Percentiles rank a stretch among this genome's conserved stretches.
Evolutionary conservation across 2,888 invertebrate genomes (phyloP).

Genomic region (Clanis bilineata): DNA sequence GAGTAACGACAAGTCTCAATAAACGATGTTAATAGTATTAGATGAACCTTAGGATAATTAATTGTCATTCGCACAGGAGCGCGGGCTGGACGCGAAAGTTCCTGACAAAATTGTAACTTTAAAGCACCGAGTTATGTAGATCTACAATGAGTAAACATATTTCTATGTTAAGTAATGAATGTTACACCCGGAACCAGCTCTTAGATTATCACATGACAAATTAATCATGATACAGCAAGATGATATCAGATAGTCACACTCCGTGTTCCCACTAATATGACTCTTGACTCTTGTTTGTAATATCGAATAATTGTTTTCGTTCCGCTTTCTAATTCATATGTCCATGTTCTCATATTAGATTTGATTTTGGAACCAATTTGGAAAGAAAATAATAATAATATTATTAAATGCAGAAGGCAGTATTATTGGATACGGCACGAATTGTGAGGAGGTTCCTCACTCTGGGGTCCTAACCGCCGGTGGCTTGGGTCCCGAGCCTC

Average conservation of each 20-base stretch:
- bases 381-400: conserved; percentile 15
- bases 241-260: conserved; percentile 42
- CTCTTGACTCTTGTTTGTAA: conserved; percentile 44
- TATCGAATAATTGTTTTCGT: conserved; percentile 52
- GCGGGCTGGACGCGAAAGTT: no score
- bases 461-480: no score
- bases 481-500: no score
- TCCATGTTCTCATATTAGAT: conserved; percentile 24
- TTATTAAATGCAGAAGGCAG: no score
- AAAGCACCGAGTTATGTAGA: no score
- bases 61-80: no score
- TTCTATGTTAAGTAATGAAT: neutral
- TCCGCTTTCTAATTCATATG: conserved; percentile 56
- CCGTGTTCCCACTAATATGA: conserved; percentile 23
- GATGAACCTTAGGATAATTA: no score
- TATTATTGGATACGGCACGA: no score
- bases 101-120: no score
- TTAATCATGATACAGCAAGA: conserved; percentile 33
- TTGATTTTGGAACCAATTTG: conserved; percentile 16
- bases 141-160: neutral
- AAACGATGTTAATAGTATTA: no score
- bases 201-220: conserved; percentile 21
- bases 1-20: no score
- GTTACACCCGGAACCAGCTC: neutral
- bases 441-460: no score